phyloP scores from a whole-genome alignment of 2,113 vertebrate genomes.

The Bubo bubo region DNA sequence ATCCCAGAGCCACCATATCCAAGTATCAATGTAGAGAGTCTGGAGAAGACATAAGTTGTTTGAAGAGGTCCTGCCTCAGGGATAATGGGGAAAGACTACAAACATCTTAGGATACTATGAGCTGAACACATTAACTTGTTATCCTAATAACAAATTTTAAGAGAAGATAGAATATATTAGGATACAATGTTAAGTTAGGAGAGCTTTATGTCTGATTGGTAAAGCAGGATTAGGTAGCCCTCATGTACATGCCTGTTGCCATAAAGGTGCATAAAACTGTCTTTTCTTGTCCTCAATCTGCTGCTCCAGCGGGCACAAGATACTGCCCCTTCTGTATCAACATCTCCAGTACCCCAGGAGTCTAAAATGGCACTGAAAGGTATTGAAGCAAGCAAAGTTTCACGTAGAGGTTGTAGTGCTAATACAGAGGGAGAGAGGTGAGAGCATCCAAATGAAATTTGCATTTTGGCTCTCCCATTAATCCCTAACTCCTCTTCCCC shows the following conservation, averaged over 20 bases:
- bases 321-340: accelerated
- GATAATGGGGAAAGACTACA: not conserved
- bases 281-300: not conserved
- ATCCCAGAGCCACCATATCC: not conserved
- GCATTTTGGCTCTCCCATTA: accelerated
- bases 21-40: not conserved
- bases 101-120: not conserved
- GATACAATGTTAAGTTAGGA: not conserved
- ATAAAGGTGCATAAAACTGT: not conserved
- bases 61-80: not conserved
- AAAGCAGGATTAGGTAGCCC: not conserved
- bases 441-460: not conserved
- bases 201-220: not conserved
- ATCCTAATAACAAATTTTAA: not conserved
- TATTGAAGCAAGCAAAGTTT: not conserved
- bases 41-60: not conserved
- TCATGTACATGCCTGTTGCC: not conserved
- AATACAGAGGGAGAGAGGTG: not conserved
- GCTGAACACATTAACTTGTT: not conserved
- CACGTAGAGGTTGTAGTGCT: accelerated
- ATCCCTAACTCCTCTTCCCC: not conserved
- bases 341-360: not conserved
- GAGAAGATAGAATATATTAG: not conserved
- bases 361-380: not conserved
- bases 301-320: not conserved